A percentile compares a stretch with the other conserved stretches of the same genome.
phyloP scores from a whole-genome alignment of 2,888 invertebrate species.

The Odontocolon sp. region DNA sequence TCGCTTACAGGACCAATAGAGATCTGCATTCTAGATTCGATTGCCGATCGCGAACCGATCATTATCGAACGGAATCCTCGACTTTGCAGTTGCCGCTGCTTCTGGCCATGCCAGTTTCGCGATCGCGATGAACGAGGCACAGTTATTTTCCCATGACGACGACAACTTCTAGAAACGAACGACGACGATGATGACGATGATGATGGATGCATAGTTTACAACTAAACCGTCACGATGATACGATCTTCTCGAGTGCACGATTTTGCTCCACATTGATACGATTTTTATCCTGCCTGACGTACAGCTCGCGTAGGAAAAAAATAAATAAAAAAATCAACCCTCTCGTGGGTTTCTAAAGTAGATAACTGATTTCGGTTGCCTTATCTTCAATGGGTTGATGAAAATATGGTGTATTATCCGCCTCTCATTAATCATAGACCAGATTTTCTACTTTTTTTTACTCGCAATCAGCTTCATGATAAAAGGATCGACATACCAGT shows the following conservation, averaged over 20 bases:
- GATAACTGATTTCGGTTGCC: too few species aligned
- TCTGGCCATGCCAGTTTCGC: constrained; percentile 52
- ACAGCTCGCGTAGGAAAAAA: background rate
- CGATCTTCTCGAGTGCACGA: constrained; percentile 36
- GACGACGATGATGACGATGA: constrained; percentile 39
- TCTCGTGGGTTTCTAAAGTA: too few species aligned
- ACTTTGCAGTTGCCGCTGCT: constrained; percentile 53
- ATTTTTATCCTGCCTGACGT: background rate
- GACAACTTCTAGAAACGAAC: constrained; percentile 56
- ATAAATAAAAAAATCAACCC: background rate
- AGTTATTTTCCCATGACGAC: constrained; percentile 59
- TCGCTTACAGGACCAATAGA: too few species aligned
- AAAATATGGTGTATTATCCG: too few species aligned
- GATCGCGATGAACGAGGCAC: constrained; percentile 44
- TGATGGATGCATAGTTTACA: constrained; percentile 51
- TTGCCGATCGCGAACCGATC: constrained; percentile 61
- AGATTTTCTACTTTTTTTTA: too few species aligned
- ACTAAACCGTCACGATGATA: constrained; percentile 55
- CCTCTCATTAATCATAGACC: too few species aligned
- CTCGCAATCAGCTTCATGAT: too few species aligned
- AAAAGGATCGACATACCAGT: too few species aligned
- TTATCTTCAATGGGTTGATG: too few species aligned
- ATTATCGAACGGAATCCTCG: constrained; percentile 56
- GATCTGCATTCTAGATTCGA: constrained; percentile 62
- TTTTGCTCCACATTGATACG: constrained; percentile 51